phyloP scores from a whole-genome alignment of 2,113 vertebrate species.

The Promerops cafer region DNA sequence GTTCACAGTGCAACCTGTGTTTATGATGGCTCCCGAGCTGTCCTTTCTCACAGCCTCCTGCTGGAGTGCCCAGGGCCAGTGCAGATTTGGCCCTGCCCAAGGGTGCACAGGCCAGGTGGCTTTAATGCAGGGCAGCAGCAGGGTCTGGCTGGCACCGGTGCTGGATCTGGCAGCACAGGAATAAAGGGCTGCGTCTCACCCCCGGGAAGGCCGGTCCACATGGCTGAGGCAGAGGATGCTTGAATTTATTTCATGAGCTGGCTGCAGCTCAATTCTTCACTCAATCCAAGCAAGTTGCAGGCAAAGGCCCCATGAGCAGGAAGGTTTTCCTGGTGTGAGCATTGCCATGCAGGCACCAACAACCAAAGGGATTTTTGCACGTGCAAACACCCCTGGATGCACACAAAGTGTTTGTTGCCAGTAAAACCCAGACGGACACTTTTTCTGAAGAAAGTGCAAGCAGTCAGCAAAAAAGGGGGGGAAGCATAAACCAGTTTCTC shows the following conservation, averaged over 20 bases:
- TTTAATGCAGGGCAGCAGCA: not conserved
- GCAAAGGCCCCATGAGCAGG: not conserved
- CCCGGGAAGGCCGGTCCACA: not conserved
- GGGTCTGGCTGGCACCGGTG: not conserved
- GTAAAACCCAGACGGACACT: accelerated
- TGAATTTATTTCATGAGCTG: not conserved
- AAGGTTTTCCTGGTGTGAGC: not conserved
- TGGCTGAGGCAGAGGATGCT: not conserved
- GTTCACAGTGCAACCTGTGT: not conserved
- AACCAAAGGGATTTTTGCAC: not conserved
- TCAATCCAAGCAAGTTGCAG: not conserved
- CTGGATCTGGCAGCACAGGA: not conserved
- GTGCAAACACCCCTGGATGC: not conserved
- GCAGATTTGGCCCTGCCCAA: not conserved
- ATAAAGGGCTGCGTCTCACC: not conserved
- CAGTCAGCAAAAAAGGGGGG: not conserved
- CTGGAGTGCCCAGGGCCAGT: accelerated
- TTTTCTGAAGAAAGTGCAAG: not conserved
- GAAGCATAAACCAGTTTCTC: not conserved
- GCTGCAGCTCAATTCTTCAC: not conserved
- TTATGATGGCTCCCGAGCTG: constrained; percentile 4
- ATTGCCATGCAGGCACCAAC: not conserved
- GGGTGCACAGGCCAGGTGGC: not conserved
- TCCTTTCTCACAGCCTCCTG: constrained; percentile 12
- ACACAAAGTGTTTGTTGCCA: not conserved